phyloP scores from a whole-genome alignment of 2,888 invertebrate species.

The Eupithecia dodoneata region DNA sequence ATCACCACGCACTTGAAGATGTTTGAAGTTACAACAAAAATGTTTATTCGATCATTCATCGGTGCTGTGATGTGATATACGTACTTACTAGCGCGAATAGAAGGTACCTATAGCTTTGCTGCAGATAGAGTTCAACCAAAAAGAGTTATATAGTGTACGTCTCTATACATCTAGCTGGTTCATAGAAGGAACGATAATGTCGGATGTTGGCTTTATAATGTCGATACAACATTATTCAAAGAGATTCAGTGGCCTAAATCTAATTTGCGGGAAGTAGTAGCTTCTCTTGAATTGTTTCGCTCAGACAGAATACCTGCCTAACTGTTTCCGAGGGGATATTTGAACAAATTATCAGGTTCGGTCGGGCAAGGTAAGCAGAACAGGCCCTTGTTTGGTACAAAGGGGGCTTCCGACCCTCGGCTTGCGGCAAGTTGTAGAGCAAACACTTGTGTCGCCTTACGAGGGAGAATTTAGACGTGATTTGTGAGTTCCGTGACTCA shows the following conservation, averaged over 20 bases:
- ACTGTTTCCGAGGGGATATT: constrained; percentile 51
- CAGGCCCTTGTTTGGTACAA: constrained; percentile 57
- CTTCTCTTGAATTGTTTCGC: constrained; percentile 28
- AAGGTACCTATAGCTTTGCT: neutral
- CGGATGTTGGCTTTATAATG: neutral
- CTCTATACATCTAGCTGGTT: no score
- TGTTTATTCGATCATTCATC: constrained; percentile 13
- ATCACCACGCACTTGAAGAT: constrained; percentile 41
- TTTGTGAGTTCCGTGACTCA: constrained; percentile 53
- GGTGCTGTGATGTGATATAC: neutral
- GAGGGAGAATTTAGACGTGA: constrained; percentile 58
- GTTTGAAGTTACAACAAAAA: constrained; percentile 20
- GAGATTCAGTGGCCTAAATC: constrained; percentile 15
- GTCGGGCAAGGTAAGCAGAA: constrained; percentile 62
- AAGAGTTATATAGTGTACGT: neutral
- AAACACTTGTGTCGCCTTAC: constrained; percentile 63
- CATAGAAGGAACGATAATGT: constrained; percentile 5
- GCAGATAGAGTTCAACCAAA: neutral
- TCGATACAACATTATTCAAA: constrained; percentile 25
- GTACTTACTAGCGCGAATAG: neutral
- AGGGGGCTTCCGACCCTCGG: constrained; percentile 65
- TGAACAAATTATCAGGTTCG: constrained; percentile 69
- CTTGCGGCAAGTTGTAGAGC: constrained; percentile 67
- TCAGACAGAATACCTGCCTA: constrained; percentile 43
- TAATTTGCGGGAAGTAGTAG: constrained; percentile 24